Base-by-base conservation (phyloP, 2,113 vertebrate genomes). In the Pogona vitticeps region DNA sequence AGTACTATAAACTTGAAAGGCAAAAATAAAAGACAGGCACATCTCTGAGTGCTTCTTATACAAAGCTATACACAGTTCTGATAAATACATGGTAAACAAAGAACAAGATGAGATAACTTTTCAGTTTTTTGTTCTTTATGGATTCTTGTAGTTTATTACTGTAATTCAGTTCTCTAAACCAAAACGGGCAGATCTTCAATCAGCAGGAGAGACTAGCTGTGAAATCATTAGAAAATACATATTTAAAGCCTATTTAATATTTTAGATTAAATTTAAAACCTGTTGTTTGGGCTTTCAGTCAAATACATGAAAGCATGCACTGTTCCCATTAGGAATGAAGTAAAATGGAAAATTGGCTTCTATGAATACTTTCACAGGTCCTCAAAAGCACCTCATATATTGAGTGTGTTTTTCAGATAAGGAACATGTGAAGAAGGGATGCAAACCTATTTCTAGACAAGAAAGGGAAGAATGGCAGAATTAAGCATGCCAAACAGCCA, bases 131-230 rank as follows among this genome's bases (percentile, higher is more conserved):
- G 85, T 70, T 80, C 33, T 86, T 36, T 90, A 86, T 76, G 84
- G 36, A 89, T 95, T 85, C 20, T 86, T 91, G 89, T 40, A 92
- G 76, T 86, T 94, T 92, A 90, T 87, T 88, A 92, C 70, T 88
- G 17, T 91, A 94, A 94, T 70, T 91, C 77, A 90, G 87, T 94
- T 95, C 91, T 87, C 46, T 90, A 90, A 94, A 94, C 68, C 70
- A 89, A 90, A 94, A 85, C n/a, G 88, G 61, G 81, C 86, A 95
- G 88, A 88, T 93, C 92, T 95, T 93, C 90, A 92, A 93, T 81
- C 91, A 94, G 91, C 67, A 91, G 80, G 81, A 90, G 88, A 70
- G 83, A 91, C 2, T 91, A 78, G 67, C 92, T 94, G 65, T 90
- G 88, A 90, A 85, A 86, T 75, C 83, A 90, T 88, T 88, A 93